Percentiles rank a stretch among this genome's conserved stretches.
Conservation (phyloP, 1,140 invertebrate genomes). For the Drosophila lacertosa region DNA sequence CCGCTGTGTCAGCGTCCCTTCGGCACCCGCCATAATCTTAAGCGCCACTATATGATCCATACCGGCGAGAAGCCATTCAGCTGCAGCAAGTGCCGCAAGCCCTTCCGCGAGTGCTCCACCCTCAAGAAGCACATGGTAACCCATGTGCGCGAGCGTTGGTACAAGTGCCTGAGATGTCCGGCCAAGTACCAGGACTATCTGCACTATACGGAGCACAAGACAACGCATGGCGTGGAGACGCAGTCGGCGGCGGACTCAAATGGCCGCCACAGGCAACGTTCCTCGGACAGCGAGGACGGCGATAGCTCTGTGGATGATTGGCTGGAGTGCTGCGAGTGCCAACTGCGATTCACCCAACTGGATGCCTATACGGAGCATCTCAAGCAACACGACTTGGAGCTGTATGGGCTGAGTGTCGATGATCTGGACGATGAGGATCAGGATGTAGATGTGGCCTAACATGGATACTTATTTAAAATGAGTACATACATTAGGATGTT, state of each 20-base stretch:
- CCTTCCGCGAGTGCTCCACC: conserved; percentile 77
- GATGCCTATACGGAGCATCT: conserved; percentile 73
- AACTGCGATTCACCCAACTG: conserved; percentile 67
- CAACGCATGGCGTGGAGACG: conserved; percentile 29
- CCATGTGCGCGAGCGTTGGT: conserved; percentile 74
- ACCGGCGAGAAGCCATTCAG: conserved; percentile 81
- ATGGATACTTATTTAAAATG: no score
- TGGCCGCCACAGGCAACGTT: conserved; percentile 11
- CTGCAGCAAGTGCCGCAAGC: conserved; percentile 76
- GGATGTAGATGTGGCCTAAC: conserved; percentile 68
- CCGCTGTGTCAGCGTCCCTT: conserved; percentile 76
- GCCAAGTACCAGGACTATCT: conserved; percentile 71
- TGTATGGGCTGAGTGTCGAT: conserved; percentile 64
- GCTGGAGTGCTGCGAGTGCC: conserved; percentile 77
- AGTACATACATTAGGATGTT: no score
- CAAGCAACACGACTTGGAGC: conserved; percentile 68
- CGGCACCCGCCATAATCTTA: conserved; percentile 80
- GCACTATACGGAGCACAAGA: conserved; percentile 70
- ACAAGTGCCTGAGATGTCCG: conserved; percentile 72
- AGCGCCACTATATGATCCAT: conserved; percentile 82
- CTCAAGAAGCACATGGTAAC: conserved; percentile 82
- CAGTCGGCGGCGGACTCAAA: background rate
- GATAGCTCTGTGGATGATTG: conserved; percentile 68
- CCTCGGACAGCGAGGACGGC: conserved; percentile 57
- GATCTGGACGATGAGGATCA: conserved; percentile 62